Evolutionary conservation across 2,797 vertebrate species (phyloP).

Genomic region (Amazonetta brasiliensis): DNA sequence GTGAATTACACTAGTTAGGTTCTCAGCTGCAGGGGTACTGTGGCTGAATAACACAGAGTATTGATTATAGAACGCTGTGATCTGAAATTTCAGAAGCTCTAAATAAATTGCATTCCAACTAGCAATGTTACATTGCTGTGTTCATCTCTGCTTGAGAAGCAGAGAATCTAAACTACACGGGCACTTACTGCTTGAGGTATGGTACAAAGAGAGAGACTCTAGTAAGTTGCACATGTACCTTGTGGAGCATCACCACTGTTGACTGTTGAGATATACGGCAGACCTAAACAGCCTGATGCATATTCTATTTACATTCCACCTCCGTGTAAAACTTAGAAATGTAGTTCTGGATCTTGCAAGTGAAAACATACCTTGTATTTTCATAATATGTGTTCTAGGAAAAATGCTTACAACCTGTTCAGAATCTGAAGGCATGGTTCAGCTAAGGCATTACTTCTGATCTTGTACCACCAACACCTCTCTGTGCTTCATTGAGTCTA

Average conservation of each 20-base stretch:
- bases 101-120: constrained; percentile 35
- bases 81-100: constrained; percentile 54
- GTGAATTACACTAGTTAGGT: neutral
- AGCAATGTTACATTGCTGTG: neutral
- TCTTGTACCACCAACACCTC: neutral
- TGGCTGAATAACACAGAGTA: constrained; percentile 19
- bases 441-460: neutral
- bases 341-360: neutral
- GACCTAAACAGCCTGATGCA: neutral
- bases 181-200: neutral
- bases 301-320: neutral
- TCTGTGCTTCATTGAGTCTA: neutral
- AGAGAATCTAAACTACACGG: neutral
- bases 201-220: neutral
- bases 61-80: constrained; percentile 52
- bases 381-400: neutral
- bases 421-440: neutral
- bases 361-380: neutral
- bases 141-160: constrained; percentile 19
- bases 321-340: neutral
- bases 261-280: neutral
- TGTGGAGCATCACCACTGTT: neutral
- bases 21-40: neutral
- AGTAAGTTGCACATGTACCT: neutral
- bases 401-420: neutral